Evolutionary conservation across 2,113 vertebrate species (phyloP).

Genomic region (Brachirus orientalis): DNA sequence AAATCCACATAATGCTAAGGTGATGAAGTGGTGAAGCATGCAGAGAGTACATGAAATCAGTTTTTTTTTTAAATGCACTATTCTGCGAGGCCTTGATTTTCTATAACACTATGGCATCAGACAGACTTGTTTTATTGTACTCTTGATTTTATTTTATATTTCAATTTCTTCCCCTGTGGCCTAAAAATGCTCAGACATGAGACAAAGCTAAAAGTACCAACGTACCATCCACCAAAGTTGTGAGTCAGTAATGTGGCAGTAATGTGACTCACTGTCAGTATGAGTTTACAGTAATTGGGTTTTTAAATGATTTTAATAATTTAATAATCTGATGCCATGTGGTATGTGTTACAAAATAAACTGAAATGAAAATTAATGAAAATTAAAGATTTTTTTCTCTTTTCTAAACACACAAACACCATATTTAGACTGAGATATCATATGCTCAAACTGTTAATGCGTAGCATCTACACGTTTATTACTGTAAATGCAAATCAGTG

Average conservation of each 20-base stretch:
- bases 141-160: conserved; percentile 9
- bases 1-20: conserved; percentile 20
- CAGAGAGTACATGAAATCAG: conserved; percentile 20
- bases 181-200: conserved; percentile 21
- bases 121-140: conserved; percentile 22
- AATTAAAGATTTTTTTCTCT: no score
- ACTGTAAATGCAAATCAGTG: no score
- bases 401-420: background rate
- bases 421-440: background rate
- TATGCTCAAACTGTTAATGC: no score
- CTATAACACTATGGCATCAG: conserved; percentile 14
- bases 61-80: conserved; percentile 50
- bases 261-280: conserved; percentile 9
- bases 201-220: conserved; percentile 12
- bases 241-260: conserved; percentile 31
- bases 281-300: no score
- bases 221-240: conserved; percentile 16
- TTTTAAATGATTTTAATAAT: conserved; percentile 23
- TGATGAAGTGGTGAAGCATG: conserved; percentile 26
- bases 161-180: conserved; percentile 22
- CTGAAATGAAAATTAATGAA: background rate
- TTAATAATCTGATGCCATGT: conserved; percentile 37
- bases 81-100: conserved; percentile 58
- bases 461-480: no score
- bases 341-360: conserved; percentile 45